Evolutionary conservation across 2,888 invertebrate genomes (phyloP).

Genomic region (Brachypalpus laphriformis): DNA sequence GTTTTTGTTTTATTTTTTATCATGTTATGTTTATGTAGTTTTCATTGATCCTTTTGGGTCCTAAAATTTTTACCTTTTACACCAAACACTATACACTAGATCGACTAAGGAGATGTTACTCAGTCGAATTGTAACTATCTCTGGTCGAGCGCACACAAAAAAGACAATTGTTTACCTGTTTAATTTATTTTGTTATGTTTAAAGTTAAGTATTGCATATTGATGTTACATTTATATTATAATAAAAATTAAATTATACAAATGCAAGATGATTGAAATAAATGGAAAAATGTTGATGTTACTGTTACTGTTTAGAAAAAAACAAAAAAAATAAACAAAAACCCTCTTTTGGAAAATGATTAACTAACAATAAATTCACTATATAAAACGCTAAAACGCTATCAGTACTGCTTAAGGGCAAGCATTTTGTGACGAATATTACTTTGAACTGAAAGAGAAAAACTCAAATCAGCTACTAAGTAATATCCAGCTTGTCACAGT

Average conservation of each 20-base stretch:
- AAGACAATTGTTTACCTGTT: conserved; percentile 77
- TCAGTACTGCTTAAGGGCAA: too few species aligned
- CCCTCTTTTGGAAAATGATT: too few species aligned
- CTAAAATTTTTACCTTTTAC: conserved; percentile 59
- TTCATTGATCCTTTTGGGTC: conserved; percentile 72
- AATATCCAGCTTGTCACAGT: too few species aligned
- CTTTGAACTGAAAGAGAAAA: too few species aligned
- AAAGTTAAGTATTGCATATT: conserved; percentile 67
- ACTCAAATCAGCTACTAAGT: too few species aligned
- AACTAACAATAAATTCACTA: too few species aligned
- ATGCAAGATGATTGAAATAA: conserved; percentile 25
- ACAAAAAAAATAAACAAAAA: background rate
- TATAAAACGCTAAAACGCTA: too few species aligned
- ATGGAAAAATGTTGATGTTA: conserved; percentile 16
- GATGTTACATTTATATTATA: conserved; percentile 67
- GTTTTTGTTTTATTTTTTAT: conserved; percentile 29
- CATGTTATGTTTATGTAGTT: conserved; percentile 36
- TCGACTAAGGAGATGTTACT: conserved; percentile 37
- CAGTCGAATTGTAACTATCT: conserved; percentile 14
- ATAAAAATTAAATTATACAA: conserved; percentile 36
- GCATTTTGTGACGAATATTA: too few species aligned
- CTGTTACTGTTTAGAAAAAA: conserved; percentile 16
- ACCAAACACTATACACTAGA: conserved; percentile 72
- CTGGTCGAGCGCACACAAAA: conserved; percentile 75
- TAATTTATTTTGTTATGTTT: conserved; percentile 74